Conservation (phyloP, 2,797 vertebrate genomes). For the Takifugu rubripes region DNA sequence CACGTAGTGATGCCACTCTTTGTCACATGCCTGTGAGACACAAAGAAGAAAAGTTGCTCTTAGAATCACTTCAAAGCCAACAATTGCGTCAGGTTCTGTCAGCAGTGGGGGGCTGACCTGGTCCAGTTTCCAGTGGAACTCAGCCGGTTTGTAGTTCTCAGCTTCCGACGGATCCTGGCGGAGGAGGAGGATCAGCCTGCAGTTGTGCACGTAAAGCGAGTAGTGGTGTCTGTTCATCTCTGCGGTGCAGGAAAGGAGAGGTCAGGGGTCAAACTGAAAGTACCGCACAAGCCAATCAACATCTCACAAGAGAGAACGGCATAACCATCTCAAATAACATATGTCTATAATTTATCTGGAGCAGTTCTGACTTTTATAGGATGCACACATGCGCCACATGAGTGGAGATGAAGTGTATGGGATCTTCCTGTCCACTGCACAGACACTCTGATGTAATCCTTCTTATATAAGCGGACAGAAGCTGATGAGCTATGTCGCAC, state of each 20-base stretch:
- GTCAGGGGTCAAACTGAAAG: background rate
- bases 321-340: too few species aligned
- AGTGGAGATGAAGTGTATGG: constrained; percentile 39
- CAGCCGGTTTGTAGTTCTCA: constrained; percentile 89
- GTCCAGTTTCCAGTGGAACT: constrained; percentile 96
- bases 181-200: constrained; percentile 89
- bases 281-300: background rate
- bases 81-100: background rate
- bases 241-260: constrained; percentile 49
- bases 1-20: constrained; percentile 98
- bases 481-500: constrained; percentile 51
- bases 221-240: constrained; percentile 98
- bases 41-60: background rate
- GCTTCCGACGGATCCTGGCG: constrained; percentile 89
- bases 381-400: constrained; percentile 3
- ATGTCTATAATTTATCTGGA: too few species aligned
- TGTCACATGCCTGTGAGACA: constrained; percentile 86
- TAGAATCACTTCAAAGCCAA: background rate
- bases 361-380: too few species aligned
- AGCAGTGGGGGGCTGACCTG: constrained; percentile 74
- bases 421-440: constrained; percentile 47
- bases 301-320: too few species aligned
- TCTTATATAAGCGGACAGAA: constrained; percentile 65
- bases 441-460: constrained; percentile 66
- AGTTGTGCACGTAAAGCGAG: constrained; percentile 91